These are phyloP conservation scores for Gonatopus flavifemur DNA, from an alignment of 1,140 invertebrate genomes.

Conservation along the genomic window DNA sequence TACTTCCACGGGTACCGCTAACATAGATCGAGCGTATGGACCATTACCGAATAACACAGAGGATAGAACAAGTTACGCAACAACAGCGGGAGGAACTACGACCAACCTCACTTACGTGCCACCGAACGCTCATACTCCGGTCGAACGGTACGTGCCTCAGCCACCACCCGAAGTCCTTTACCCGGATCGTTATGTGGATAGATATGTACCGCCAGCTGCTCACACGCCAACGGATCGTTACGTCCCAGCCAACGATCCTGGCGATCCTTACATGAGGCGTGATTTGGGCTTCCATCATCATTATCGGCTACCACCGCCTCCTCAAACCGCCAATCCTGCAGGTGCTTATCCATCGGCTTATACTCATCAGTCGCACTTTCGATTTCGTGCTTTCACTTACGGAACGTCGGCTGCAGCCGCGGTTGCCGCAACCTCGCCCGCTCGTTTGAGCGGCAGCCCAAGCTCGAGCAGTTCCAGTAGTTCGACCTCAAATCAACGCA, in stretches of 20 bases:
- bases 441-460: slow-evolving; percentile 53
- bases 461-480: slow-evolving; percentile 58
- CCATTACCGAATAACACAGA: slow-evolving; percentile 10
- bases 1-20: slow-evolving; percentile 33
- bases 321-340: too few species aligned
- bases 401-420: too few species aligned
- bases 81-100: slow-evolving; percentile 5
- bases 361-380: slow-evolving; percentile 51
- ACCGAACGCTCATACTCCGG: slow-evolving; percentile 68
- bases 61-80: neutral
- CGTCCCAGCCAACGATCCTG: slow-evolving; percentile 52
- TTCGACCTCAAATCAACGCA: slow-evolving; percentile 51
- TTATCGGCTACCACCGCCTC: slow-evolving; percentile 61
- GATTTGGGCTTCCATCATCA: slow-evolving; percentile 64
- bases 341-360: too few species aligned
- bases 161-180: slow-evolving; percentile 61
- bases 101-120: slow-evolving; percentile 60
- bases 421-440: slow-evolving; percentile 38
- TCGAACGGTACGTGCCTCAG: slow-evolving; percentile 68
- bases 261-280: slow-evolving; percentile 64
- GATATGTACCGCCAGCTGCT: slow-evolving; percentile 58
- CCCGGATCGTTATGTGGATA: slow-evolving; percentile 54
- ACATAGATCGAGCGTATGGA: slow-evolving; percentile 37
- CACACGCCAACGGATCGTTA: slow-evolving; percentile 57
- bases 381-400: slow-evolving; percentile 51